A percentile compares a stretch with the other conserved stretches of the same genome.
phyloP scores from a whole-genome alignment of 2,797 vertebrate genomes.

The Melanotaenia maccullochi region DNA sequence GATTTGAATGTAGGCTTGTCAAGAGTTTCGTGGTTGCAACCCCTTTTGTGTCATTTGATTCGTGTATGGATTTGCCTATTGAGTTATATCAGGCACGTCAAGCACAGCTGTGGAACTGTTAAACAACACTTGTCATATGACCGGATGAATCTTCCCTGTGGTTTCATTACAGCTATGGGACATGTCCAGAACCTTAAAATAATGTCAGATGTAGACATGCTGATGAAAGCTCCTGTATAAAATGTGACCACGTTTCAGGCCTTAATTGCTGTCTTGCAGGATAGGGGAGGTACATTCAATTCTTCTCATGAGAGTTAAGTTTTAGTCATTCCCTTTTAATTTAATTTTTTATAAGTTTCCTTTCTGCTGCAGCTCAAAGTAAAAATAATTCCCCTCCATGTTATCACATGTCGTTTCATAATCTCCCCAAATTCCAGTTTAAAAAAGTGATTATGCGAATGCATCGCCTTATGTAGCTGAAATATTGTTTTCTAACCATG shows the following conservation, averaged over 20 bases:
- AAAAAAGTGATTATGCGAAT: too few species aligned
- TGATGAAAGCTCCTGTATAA: constrained; percentile 1
- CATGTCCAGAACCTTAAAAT: constrained; percentile 29
- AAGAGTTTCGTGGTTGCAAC: constrained; percentile 39
- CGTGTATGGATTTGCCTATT: constrained; percentile 42
- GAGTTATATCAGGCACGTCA: constrained; percentile 29
- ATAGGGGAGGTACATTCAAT: constrained; percentile 15
- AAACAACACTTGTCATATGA: constrained; percentile 14
- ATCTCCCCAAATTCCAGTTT: neutral
- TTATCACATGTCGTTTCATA: neutral
- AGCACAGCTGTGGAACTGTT: constrained; percentile 16
- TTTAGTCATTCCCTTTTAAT: neutral
- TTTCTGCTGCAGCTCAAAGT: neutral
- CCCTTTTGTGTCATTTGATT: constrained; percentile 58
- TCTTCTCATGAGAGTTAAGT: constrained; percentile 5
- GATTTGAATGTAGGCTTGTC: constrained; percentile 41
- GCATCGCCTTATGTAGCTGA: neutral
- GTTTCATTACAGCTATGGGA: constrained; percentile 25
- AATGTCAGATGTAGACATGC: constrained; percentile 28
- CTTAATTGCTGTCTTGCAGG: constrained; percentile 37
- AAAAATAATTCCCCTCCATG: neutral
- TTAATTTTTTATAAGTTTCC: neutral
- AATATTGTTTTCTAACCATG: neutral
- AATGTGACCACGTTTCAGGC: constrained; percentile 14
- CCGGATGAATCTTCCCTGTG: constrained; percentile 9